Conservation (phyloP, 2,797 vertebrate species). For the Syndactyla subalaris region DNA sequence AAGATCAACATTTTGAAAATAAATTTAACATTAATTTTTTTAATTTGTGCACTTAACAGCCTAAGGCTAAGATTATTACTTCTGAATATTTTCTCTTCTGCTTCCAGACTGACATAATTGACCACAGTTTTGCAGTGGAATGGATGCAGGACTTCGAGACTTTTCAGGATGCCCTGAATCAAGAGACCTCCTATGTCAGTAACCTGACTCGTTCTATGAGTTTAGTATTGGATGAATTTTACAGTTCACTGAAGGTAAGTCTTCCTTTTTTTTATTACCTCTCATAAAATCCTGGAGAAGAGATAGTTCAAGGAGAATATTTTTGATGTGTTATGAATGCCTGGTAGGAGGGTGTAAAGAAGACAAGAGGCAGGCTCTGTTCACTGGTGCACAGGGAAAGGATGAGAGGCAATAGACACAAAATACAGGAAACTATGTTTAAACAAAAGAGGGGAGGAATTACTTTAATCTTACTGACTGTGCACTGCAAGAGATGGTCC, state of each 20-base stretch:
- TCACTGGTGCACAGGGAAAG: neutral
- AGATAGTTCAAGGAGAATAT: neutral
- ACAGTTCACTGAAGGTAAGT: constrained; percentile 85
- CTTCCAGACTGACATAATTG: constrained; percentile 92
- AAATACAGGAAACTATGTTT: neutral
- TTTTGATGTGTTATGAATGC: neutral
- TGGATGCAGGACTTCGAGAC: constrained; percentile 98
- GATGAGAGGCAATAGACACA: neutral
- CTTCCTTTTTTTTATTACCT: neutral
- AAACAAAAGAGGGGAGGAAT: neutral
- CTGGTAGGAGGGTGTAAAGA: neutral
- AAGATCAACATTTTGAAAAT: neutral
- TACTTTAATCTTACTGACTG: neutral
- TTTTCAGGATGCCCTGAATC: constrained; percentile 95
- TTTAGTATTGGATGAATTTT: constrained; percentile 96
- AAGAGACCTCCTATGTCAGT: constrained; percentile 92
- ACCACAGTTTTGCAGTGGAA: constrained; percentile 95
- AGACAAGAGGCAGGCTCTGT: neutral
- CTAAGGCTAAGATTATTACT: neutral
- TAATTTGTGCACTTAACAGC: neutral
- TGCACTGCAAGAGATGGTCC: neutral
- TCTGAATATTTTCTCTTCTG: neutral
- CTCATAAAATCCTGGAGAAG: neutral
- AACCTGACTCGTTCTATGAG: constrained; percentile 98
- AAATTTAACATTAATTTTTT: neutral